Conservation (phyloP, 1,140 invertebrate species). For the Lepidurus arcticus region DNA sequence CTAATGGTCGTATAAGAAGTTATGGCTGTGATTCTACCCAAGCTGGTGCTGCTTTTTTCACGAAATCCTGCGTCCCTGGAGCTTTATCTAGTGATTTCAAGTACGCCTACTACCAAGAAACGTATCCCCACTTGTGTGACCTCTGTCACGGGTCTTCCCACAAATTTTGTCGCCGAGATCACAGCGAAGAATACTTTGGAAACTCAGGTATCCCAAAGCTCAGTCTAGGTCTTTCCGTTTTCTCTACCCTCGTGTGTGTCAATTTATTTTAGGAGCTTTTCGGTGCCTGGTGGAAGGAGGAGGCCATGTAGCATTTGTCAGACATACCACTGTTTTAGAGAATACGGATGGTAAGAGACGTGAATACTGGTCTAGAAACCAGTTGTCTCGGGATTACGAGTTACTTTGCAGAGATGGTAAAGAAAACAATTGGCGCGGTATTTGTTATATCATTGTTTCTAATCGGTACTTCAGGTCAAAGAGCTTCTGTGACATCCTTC, state of each 20-base stretch:
- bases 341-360: slow-evolving; percentile 82
- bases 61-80: slow-evolving; percentile 83
- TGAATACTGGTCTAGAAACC: slow-evolving; percentile 89
- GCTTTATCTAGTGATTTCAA: slow-evolving; percentile 72
- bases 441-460: not conserved
- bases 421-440: slow-evolving; percentile 34
- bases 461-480: slow-evolving; percentile 25
- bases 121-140: slow-evolving; percentile 71
- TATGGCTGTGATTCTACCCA: slow-evolving; percentile 84
- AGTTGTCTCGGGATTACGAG: slow-evolving; percentile 86
- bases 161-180: slow-evolving; percentile 73
- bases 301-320: slow-evolving; percentile 90
- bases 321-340: slow-evolving; percentile 83
- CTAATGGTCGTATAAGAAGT: slow-evolving; percentile 85
- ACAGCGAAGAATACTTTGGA: slow-evolving; percentile 82
- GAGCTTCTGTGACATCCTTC: slow-evolving; percentile 71
- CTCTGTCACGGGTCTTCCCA: slow-evolving; percentile 82
- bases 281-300: slow-evolving; percentile 90
- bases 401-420: slow-evolving; percentile 85
- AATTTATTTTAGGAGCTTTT: slow-evolving; percentile 60
- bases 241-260: not conserved
- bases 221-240: not conserved
- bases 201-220: slow-evolving; percentile 55
- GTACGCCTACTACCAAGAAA: slow-evolving; percentile 71
- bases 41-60: slow-evolving; percentile 87